phyloP scores from a whole-genome alignment of 2,797 vertebrate genomes.

The Pangasius macronema region DNA sequence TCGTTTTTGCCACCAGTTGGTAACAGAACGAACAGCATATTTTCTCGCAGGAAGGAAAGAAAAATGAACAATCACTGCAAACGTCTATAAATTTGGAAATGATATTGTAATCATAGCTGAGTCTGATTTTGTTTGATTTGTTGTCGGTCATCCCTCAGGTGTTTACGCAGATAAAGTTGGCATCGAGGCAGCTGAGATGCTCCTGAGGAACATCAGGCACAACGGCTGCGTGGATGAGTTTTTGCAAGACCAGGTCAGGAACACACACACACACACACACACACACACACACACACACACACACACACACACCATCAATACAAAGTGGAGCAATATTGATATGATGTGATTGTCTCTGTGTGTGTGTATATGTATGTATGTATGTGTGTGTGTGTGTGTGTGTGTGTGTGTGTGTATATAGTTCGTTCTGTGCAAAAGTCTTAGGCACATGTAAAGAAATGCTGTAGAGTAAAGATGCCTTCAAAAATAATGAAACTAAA shows the following conservation, averaged over 20 bases:
- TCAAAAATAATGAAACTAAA: too few relatives aligned
- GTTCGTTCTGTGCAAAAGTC: too few relatives aligned
- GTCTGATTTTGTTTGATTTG: not conserved
- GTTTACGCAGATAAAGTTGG: slow-evolving; percentile 90
- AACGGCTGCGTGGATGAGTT: slow-evolving; percentile 95
- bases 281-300: not conserved
- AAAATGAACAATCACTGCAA: not conserved
- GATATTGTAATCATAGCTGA: not conserved
- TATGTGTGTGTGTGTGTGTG: too few relatives aligned
- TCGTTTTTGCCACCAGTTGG: not conserved
- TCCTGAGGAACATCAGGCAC: slow-evolving; percentile 90
- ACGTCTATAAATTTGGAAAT: not conserved
- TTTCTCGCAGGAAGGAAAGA: not conserved
- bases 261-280: not conserved
- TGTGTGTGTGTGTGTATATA: too few relatives aligned
- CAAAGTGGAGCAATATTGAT: not conserved
- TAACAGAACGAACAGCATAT: not conserved
- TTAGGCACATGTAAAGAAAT: too few relatives aligned
- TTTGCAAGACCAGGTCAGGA: slow-evolving; percentile 91
- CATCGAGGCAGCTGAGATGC: slow-evolving; percentile 91
- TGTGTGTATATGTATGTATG: too few relatives aligned
- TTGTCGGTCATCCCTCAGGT: slow-evolving; percentile 69
- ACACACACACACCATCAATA: not conserved
- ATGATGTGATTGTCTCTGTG: too few relatives aligned
- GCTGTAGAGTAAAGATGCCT: too few relatives aligned